A percentile compares a stretch with the other conserved stretches of the same genome.
These are phyloP conservation scores for Stramonita haemastoma DNA, from an alignment of 2,888 invertebrate genomes.

Conservation along the genomic window DNA sequence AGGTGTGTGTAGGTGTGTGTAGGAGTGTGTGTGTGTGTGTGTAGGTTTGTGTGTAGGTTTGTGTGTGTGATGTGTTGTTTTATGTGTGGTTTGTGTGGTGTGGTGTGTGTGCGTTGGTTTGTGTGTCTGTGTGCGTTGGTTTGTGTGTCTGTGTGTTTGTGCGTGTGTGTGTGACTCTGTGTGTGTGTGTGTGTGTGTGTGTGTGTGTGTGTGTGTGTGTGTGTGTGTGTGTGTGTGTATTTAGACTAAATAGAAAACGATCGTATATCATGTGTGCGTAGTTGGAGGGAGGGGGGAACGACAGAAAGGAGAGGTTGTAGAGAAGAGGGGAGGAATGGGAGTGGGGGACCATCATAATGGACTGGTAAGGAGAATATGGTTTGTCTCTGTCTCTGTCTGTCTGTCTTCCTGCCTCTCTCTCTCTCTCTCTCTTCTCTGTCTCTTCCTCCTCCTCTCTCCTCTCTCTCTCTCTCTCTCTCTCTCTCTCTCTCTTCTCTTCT, in stretches of 20 bases:
- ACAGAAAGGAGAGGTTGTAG: not conserved
- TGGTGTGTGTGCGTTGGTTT: not conserved
- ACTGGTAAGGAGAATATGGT: not conserved
- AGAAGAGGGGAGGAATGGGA: not conserved
- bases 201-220: conserved; percentile 6
- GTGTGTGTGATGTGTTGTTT: too few species aligned
- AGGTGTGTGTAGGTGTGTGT: too few species aligned
- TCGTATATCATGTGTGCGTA: not conserved
- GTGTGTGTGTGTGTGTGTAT: not conserved
- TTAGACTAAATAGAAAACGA: not conserved
- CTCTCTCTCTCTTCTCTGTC: not conserved
- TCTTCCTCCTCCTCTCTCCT: not conserved
- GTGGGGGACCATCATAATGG: not conserved
- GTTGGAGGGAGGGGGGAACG: not conserved
- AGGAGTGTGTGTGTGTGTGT: too few species aligned
- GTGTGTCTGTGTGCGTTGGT: not conserved
- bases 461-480: not conserved
- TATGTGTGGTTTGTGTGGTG: too few species aligned
- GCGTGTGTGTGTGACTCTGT: not conserved
- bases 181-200: conserved; percentile 20
- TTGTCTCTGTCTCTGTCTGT: not conserved
- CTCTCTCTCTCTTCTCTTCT: not conserved
- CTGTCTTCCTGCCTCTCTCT: not conserved
- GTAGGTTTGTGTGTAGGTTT: conserved; percentile 17
- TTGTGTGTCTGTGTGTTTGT: not conserved